A percentile compares a stretch with the other conserved stretches of the same genome.
phyloP scores from a whole-genome alignment of 2,888 invertebrate species.

The Amphimallon solstitiale region DNA sequence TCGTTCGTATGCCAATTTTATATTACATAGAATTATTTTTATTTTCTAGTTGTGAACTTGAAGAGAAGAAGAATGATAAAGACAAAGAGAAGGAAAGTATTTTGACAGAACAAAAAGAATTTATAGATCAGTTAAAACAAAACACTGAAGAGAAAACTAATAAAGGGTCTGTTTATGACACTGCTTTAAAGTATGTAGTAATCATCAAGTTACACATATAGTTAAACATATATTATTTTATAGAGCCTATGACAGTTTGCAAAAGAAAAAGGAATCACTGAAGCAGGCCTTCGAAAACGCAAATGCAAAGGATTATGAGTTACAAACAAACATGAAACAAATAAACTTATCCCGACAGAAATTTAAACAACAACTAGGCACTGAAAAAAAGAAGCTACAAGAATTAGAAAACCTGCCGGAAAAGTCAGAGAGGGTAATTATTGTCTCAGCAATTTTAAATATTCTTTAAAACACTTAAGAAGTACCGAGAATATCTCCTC shows the following conservation, averaged over 20 bases:
- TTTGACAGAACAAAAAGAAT: slow-evolving; percentile 69
- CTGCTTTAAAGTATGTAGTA: slow-evolving; percentile 48
- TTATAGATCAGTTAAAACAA: slow-evolving; percentile 68
- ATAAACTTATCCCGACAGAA: slow-evolving; percentile 80
- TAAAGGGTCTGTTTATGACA: slow-evolving; percentile 56
- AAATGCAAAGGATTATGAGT: slow-evolving; percentile 73
- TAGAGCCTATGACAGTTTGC: slow-evolving; percentile 70
- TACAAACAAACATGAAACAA: slow-evolving; percentile 74
- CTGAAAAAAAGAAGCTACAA: slow-evolving; percentile 75
- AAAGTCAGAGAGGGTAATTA: slow-evolving; percentile 72
- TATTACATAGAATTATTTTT: slow-evolving; percentile 13
- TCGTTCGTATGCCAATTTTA: neutral
- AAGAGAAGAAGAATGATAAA: slow-evolving; percentile 67
- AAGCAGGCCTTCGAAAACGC: slow-evolving; percentile 72
- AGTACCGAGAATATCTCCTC: no score
- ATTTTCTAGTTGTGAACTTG: slow-evolving; percentile 66
- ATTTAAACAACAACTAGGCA: slow-evolving; percentile 73
- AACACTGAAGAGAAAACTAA: slow-evolving; percentile 65
- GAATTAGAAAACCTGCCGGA: slow-evolving; percentile 75
- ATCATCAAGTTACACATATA: slow-evolving; percentile 3
- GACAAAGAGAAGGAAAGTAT: slow-evolving; percentile 69
- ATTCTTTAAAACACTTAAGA: no score
- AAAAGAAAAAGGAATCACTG: slow-evolving; percentile 69
- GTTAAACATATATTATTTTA: slow-evolving; percentile 35
- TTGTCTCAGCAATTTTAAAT: no score